A percentile compares a stretch with the other conserved stretches of the same genome.
phyloP scores from a whole-genome alignment of 1,140 invertebrate species.

The Aricia agestis region DNA sequence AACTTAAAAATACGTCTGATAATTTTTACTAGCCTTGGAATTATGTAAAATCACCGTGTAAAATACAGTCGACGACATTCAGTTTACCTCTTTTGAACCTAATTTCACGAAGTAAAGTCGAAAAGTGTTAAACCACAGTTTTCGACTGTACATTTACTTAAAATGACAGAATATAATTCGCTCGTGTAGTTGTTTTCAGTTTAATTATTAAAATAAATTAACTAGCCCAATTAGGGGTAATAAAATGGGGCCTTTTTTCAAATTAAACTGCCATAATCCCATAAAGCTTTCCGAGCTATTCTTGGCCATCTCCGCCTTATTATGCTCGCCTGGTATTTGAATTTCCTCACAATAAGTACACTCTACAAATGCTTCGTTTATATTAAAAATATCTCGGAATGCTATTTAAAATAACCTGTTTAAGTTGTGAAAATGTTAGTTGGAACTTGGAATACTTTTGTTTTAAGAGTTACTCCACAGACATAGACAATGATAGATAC shows the following conservation, averaged over 20 bases:
- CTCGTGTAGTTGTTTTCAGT: background rate
- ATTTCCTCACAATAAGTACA: slow-evolving; percentile 41
- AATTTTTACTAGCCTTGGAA: too few relatives aligned
- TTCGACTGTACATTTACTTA: background rate
- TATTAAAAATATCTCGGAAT: slow-evolving; percentile 43
- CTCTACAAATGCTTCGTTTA: slow-evolving; percentile 37
- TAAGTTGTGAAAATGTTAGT: background rate
- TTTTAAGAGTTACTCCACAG: background rate
- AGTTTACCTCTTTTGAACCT: too few relatives aligned
- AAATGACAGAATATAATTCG: slow-evolving; percentile 5
- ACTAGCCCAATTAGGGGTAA: slow-evolving; percentile 4
- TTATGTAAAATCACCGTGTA: too few relatives aligned
- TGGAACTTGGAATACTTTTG: background rate
- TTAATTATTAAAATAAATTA: background rate
- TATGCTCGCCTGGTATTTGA: slow-evolving; percentile 45
- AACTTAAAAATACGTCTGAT: too few relatives aligned
- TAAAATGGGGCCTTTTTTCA: slow-evolving; percentile 8
- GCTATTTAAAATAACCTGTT: background rate
- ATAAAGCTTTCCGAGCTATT: slow-evolving; percentile 25
- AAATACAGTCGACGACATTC: too few relatives aligned
- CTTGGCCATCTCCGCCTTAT: slow-evolving; percentile 43
- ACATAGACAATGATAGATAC: too few relatives aligned
- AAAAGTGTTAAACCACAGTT: background rate
- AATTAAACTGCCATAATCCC: slow-evolving; percentile 4
- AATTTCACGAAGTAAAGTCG: background rate